Base-by-base conservation (phyloP, 2,888 invertebrate species). In the Fragum fragum region DNA sequence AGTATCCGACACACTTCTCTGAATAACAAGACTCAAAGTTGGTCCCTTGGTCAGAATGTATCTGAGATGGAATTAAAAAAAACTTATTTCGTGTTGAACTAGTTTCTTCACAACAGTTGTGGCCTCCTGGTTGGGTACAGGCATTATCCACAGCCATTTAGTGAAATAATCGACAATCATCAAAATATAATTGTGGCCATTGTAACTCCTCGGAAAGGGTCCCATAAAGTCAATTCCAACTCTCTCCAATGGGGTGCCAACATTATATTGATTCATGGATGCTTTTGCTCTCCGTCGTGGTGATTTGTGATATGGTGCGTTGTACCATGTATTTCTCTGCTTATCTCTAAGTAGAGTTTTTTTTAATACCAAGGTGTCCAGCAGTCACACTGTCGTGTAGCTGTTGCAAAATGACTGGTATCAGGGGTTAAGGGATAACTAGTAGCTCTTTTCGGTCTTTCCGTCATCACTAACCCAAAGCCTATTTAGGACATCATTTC, bases 211-310 rank as follows among this genome's bases (percentile, higher is more conserved):
- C n/a, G n/a, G n/a, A n/a, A n/a, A n/a, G n/a, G n/a, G n/a, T n/a
- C n/a, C n/a, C n/a, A n/a, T n/a, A n/a, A n/a, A n/a, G n/a, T n/a
- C n/a, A n/a, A n/a, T n/a, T n/a, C n/a, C n/a, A n/a, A n/a, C n/a
- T n/a, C n/a, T n/a, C n/a, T n/a, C n/a, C n/a, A n/a, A n/a, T n/a
- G n/a, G 83, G 16, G 72, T 77, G 36, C 79, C 83, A n/a, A 81
- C 77, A 42, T 26, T 57, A 55, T 80, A 85, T 32, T 76, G 69
- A 36, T 74, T 70, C 68, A 79, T 47, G 14, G 28, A 14, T 5
- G 79, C 75, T 47, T 69, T 79, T 2, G 81, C 55, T 53, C 71
- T 59, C 32, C 69, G 71, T 1, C 11, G 28, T 14, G 81, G 74
- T n/a, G 23, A 9, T 47, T 73, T 79, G 61, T 73, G 66, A 21